Conservation (phyloP, 2,888 invertebrate species). For the Callinectes sapidus region DNA sequence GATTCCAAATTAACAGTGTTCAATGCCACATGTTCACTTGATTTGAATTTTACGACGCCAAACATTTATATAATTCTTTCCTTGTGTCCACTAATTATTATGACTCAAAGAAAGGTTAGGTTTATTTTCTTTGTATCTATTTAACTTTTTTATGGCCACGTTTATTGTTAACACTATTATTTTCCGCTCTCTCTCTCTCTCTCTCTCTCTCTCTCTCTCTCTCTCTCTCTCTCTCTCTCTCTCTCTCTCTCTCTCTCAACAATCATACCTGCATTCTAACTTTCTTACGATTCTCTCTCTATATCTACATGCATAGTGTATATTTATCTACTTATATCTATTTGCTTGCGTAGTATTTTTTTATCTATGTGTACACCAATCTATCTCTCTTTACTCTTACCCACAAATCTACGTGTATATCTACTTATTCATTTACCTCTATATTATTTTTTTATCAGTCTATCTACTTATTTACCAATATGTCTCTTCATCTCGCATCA, state of each 20-base stretch:
- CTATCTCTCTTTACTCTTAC: no score
- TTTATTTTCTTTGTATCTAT: background rate
- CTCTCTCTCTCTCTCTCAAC: no score
- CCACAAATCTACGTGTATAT: no score
- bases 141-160: background rate
- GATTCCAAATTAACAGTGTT: background rate
- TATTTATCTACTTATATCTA: no score
- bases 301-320: no score
- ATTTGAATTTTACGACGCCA: background rate
- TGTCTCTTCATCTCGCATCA: background rate
- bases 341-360: no score
- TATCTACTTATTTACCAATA: background rate
- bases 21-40: background rate
- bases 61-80: background rate
- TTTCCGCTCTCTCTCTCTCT: background rate
- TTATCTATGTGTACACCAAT: no score
- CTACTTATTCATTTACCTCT: background rate
- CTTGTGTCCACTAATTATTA: background rate
- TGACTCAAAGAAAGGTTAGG: background rate
- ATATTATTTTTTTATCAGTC: background rate
- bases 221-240: background rate
- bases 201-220: slow-evolving; percentile 1
- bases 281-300: no score
- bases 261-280: no score
- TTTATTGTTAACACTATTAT: background rate